Percentiles rank a stretch among this genome's conserved stretches.
Conservation (phyloP, 2,797 vertebrate species). For the Scomberomorus guttatus region DNA sequence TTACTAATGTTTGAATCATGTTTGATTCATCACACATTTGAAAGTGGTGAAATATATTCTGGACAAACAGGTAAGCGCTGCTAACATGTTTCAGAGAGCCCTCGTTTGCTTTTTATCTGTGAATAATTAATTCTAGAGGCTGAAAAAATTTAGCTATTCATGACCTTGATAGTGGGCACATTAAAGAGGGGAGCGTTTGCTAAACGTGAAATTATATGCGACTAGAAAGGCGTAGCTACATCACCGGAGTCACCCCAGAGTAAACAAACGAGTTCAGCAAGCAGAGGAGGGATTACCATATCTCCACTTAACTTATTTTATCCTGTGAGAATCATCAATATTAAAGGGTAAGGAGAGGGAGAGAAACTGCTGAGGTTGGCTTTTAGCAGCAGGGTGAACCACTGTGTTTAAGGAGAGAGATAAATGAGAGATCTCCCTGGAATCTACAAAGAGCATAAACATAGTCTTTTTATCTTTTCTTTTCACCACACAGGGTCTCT, state of each 20-base stretch:
- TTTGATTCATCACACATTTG: neutral
- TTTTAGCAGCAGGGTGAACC: constrained; percentile 85
- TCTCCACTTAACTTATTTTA: constrained; percentile 89
- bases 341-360: constrained; percentile 85
- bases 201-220: constrained; percentile 86
- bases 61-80: constrained; percentile 45
- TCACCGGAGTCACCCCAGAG: constrained; percentile 85
- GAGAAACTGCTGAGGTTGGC: constrained; percentile 86
- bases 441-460: constrained; percentile 86
- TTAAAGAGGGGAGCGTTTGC: constrained; percentile 77
- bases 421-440: constrained; percentile 84
- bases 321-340: constrained; percentile 91
- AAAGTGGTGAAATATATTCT: constrained; percentile 49
- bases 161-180: constrained; percentile 84
- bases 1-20: neutral
- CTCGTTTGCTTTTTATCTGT: constrained; percentile 67
- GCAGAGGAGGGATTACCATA: constrained; percentile 88
- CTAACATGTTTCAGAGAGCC: constrained; percentile 34
- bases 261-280: constrained; percentile 87
- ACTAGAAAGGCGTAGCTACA: constrained; percentile 82
- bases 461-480: constrained; percentile 80
- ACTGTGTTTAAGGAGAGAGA: constrained; percentile 86
- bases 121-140: constrained; percentile 76
- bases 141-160: constrained; percentile 76
- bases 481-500: constrained; percentile 60